These are phyloP conservation scores for Felis catus DNA, from an alignment of 2,113 vertebrate species.

Conservation along the genomic window F.catus_Fca126_mat1.0 CM031423.1:82869001-82869500, in stretches of 20 bases:
- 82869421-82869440: slow-evolving; percentile 50
- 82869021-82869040: background rate
- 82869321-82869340: slow-evolving; percentile 79
- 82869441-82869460: slow-evolving; percentile 59
- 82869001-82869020: slow-evolving; percentile 28
- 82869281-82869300: slow-evolving; percentile 76
- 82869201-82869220: background rate
- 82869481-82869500: background rate
- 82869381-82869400: background rate
- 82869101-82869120: slow-evolving; percentile 80
- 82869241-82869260: slow-evolving; percentile 75
- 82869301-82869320: slow-evolving; percentile 63
- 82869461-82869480: slow-evolving; percentile 51
- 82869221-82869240: slow-evolving; percentile 41
- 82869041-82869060: slow-evolving; percentile 55
- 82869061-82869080: slow-evolving; percentile 68
- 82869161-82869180: slow-evolving; percentile 61
- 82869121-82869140: slow-evolving; percentile 74
- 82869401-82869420: slow-evolving; percentile 17
- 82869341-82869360: slow-evolving; percentile 72
- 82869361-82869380: slow-evolving; percentile 60
- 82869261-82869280: slow-evolving; percentile 70
- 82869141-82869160: slow-evolving; percentile 68
- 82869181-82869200: slow-evolving; percentile 67
- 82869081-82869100: slow-evolving; percentile 60